These are phyloP conservation scores for Mercenaria mercenaria DNA, from an alignment of 1,140 invertebrate genomes.

Conservation along the genomic window DNA sequence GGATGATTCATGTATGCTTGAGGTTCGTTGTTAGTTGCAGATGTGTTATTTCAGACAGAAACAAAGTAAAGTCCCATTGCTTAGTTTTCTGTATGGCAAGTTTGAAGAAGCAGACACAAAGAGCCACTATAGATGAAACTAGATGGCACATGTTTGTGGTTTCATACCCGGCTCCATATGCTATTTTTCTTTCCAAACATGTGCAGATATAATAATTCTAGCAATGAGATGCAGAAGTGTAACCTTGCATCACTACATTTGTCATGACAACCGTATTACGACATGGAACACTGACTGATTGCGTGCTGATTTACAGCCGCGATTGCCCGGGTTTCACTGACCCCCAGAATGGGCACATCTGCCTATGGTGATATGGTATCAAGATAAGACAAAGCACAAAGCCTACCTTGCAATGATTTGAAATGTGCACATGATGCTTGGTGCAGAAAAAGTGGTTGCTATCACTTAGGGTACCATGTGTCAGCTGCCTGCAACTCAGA, in stretches of 20 bases:
- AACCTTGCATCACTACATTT: slow-evolving; percentile 18
- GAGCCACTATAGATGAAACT: slow-evolving; percentile 11
- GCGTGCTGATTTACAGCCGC: slow-evolving; percentile 31
- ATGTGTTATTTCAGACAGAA: neutral
- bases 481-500: slow-evolving; percentile 47
- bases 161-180: slow-evolving; percentile 41
- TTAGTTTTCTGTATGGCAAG: neutral
- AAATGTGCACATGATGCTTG: slow-evolving; percentile 57
- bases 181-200: slow-evolving; percentile 45
- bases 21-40: neutral
- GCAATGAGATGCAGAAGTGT: neutral
- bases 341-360: slow-evolving; percentile 44
- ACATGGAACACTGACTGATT: neutral
- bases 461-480: slow-evolving; percentile 33
- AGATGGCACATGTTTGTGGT: slow-evolving; percentile 58
- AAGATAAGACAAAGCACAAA: slow-evolving; percentile 61
- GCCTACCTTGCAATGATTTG: slow-evolving; percentile 40
- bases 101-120: neutral
- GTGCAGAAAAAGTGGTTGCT: slow-evolving; percentile 57
- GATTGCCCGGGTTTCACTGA: slow-evolving; percentile 18
- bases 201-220: slow-evolving; percentile 46
- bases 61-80: slow-evolving; percentile 16
- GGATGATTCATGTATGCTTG: neutral
- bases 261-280: slow-evolving; percentile 13
- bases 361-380: slow-evolving; percentile 54